These are phyloP conservation scores for Catamblyrhynchus diadema DNA, from an alignment of 2,797 vertebrate species.

Conservation along the genomic window DNA sequence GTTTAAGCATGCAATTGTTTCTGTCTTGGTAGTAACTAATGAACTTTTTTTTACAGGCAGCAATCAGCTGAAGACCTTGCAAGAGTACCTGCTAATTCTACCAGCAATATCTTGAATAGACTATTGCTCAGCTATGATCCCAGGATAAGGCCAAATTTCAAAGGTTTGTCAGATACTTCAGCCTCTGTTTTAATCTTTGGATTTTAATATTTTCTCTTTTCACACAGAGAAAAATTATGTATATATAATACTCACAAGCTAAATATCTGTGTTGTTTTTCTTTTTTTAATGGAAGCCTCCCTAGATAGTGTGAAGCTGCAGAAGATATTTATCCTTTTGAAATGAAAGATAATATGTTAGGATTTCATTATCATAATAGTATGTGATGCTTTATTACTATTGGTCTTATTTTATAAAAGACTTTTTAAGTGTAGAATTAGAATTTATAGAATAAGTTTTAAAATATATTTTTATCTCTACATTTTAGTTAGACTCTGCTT, in stretches of 20 bases:
- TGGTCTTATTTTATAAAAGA: neutral
- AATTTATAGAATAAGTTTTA: neutral
- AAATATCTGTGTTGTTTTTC: neutral
- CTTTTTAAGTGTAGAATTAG: neutral
- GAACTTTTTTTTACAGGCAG: constrained; percentile 74
- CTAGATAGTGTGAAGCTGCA: neutral
- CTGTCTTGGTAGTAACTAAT: neutral
- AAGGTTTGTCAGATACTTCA: constrained; percentile 81
- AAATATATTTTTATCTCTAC: neutral
- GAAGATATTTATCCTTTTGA: neutral
- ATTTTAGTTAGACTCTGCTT: neutral
- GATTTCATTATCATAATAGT: neutral
- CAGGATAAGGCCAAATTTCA: constrained; percentile 98
- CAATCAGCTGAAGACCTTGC: constrained; percentile 94
- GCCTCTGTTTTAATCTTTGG: neutral
- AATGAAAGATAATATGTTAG: neutral
- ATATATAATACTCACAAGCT: neutral
- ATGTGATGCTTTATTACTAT: neutral
- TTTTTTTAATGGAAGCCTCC: neutral
- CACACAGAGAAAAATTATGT: neutral
- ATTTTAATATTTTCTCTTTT: neutral
- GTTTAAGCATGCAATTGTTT: neutral
- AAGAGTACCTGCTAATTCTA: constrained; percentile 91
- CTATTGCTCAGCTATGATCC: constrained; percentile 95
- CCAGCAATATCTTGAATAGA: constrained; percentile 97